Evolutionary conservation across 37 sponge, comb jelly and placozoan genomes (phyloP).

Genomic region (Cliona cf. orientalis): DNA sequence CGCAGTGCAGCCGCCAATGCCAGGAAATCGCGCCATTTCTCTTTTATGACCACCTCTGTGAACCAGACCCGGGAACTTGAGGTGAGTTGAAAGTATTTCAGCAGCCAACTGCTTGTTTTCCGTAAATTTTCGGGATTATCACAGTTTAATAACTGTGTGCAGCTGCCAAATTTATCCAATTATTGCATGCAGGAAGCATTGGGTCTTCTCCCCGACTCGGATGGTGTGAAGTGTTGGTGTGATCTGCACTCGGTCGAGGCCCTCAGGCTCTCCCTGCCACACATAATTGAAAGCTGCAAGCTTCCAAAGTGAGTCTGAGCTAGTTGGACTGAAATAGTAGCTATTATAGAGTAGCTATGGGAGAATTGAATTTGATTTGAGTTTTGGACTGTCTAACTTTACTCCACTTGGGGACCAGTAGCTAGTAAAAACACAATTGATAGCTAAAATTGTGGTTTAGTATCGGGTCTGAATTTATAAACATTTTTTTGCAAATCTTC

Average conservation of each 20-base stretch:
- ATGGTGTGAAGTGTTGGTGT: slow-evolving; percentile 17
- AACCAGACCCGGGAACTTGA: not conserved
- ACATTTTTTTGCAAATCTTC: no score
- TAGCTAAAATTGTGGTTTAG: no score
- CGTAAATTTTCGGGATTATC: no score
- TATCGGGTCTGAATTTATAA: no score
- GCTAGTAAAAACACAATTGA: no score
- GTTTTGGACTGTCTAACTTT: not conserved
- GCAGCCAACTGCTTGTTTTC: no score
- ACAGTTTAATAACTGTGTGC: no score
- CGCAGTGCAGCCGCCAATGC: not conserved
- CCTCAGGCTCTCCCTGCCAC: slow-evolving; percentile 22
- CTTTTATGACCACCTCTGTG: not conserved
- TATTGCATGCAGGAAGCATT: no score
- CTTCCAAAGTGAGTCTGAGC: slow-evolving; percentile 13
- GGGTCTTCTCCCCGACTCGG: not conserved
- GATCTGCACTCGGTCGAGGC: slow-evolving; percentile 15
- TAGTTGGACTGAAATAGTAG: not conserved
- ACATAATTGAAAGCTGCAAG: slow-evolving; percentile 14
- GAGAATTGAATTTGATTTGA: not conserved
- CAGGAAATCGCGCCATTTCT: not conserved
- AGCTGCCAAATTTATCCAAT: no score
- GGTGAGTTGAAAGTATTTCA: not conserved
- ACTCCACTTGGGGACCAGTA: no score
- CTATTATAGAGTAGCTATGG: not conserved